These are phyloP conservation scores for Candidula unifasciata DNA, from an alignment of 2,888 invertebrate genomes.

Conservation along the genomic window DNA sequence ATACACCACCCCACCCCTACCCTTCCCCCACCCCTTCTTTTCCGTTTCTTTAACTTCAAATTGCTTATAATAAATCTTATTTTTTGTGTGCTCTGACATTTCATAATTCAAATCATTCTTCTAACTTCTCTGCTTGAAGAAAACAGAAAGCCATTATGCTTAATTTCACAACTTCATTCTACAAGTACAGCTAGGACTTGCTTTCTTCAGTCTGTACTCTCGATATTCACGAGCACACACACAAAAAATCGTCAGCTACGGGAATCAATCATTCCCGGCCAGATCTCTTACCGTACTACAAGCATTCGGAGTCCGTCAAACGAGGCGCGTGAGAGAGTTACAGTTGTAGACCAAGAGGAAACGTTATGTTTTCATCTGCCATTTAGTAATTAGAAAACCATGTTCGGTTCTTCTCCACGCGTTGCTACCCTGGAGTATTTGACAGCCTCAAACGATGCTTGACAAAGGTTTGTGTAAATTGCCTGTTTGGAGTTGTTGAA, in stretches of 20 bases:
- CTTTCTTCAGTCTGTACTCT: too few relatives aligned
- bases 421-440: constrained; percentile 55
- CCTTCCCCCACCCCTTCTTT: too few relatives aligned
- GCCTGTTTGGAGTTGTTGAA: constrained; percentile 53
- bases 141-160: background rate
- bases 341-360: constrained; percentile 18
- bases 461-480: constrained; percentile 57
- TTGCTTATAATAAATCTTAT: too few relatives aligned
- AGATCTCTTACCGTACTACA: background rate
- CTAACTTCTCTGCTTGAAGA: background rate
- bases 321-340: constrained; percentile 28
- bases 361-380: constrained; percentile 36
- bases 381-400: constrained; percentile 56
- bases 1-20: too few relatives aligned
- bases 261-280: constrained; percentile 27
- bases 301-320: constrained; percentile 34
- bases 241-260: background rate
- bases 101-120: too few relatives aligned
- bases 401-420: constrained; percentile 51
- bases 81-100: too few relatives aligned
- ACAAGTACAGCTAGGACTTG: too few relatives aligned
- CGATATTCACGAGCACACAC: too few relatives aligned
- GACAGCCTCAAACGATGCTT: constrained; percentile 58
- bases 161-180: background rate
- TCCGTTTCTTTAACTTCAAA: too few relatives aligned